phyloP scores from a whole-genome alignment of 2,113 vertebrate species.

The Tragelaphus scriptus region DNA sequence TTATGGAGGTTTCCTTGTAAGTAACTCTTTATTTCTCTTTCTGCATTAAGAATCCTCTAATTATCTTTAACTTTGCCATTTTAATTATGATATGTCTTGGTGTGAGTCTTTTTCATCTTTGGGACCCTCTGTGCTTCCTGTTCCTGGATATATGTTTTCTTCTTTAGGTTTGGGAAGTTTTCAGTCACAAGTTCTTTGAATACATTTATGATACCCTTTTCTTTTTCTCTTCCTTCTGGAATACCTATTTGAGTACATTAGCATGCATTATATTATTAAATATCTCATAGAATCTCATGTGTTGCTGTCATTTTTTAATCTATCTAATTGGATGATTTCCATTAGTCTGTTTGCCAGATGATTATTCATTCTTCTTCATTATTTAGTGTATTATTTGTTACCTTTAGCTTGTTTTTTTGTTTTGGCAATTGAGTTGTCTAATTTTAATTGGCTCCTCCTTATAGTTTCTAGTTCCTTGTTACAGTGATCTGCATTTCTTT shows the following conservation, averaged over 20 bases:
- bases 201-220: background rate
- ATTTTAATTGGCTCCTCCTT: background rate
- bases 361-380: background rate
- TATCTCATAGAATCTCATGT: background rate
- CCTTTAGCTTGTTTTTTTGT: background rate
- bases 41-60: background rate
- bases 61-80: background rate
- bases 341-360: background rate
- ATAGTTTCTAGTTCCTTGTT: background rate
- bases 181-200: background rate
- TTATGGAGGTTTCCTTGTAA: background rate
- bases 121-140: background rate
- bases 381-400: background rate
- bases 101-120: background rate
- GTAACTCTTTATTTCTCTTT: background rate
- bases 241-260: background rate
- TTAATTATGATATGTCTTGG: background rate
- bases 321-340: background rate
- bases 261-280: background rate
- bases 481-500: background rate
- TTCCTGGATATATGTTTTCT: background rate
- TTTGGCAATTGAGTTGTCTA: background rate
- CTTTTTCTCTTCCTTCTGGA: background rate
- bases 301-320: background rate
- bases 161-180: background rate